These are phyloP conservation scores for Hemiscyllium ocellatum DNA, from an alignment of 2,113 vertebrate species.

Conservation along the genomic window DNA sequence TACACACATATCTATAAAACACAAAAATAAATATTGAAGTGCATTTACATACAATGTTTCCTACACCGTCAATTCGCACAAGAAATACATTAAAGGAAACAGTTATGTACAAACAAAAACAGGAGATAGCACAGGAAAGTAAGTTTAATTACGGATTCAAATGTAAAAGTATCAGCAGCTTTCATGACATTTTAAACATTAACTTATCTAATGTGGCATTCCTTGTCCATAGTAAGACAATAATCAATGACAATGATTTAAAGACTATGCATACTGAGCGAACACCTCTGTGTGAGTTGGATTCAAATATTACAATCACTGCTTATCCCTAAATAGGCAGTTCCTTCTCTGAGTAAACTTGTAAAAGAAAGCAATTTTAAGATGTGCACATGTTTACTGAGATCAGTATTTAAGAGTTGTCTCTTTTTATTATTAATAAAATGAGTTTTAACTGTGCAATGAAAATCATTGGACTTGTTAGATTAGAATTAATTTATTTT, in stretches of 20 bases:
- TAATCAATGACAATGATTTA: neutral
- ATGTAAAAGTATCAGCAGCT: neutral
- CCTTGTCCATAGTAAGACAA: neutral
- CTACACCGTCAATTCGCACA: neutral
- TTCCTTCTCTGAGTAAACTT: neutral
- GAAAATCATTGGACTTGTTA: neutral
- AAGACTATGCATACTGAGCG: neutral
- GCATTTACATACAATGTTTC: neutral
- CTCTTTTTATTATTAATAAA: neutral
- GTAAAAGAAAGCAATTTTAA: neutral
- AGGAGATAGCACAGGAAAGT: neutral
- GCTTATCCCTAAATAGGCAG: neutral
- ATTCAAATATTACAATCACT: neutral
- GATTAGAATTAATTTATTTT: constrained; percentile 21
- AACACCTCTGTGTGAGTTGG: neutral
- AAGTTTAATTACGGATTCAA: neutral
- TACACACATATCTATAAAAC: neutral
- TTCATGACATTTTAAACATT: neutral
- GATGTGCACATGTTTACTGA: neutral
- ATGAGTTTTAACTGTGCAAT: neutral
- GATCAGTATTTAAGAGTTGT: neutral
- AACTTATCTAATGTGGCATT: neutral
- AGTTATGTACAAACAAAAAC: neutral
- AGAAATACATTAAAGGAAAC: neutral
- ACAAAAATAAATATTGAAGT: neutral